Base-by-base conservation (phyloP, 2,797 vertebrate species). In the Sebastes matsubarae region DNA sequence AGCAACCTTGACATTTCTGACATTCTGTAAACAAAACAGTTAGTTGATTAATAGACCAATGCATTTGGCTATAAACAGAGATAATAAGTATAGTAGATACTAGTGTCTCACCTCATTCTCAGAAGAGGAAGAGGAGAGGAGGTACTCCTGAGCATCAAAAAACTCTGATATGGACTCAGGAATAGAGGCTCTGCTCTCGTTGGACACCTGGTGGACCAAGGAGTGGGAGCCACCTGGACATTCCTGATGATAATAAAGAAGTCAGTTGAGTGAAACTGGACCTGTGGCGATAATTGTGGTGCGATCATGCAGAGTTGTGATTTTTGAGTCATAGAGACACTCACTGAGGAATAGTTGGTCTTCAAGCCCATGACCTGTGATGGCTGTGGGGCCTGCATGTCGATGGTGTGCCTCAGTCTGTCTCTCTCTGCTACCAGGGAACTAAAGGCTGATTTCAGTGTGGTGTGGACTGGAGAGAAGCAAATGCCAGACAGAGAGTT, bases 121-220 rank as follows among this genome's bases (percentile, higher is more conserved):
- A 75, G 99, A 99, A 81, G 99, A 99, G 75, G 98, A 99, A n/a
- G 98, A 97, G 67, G 98, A 99, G 38, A 99, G 93, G 0, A 99
- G 95, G 87, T 98, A 97, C 93, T 99, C 99, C 89, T 98, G 97
- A 12, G 99, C 99, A 70, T 99, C 99, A 83, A 97, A 98, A 87
- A 99, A 99, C 93, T 99, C 99, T 0, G 97, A 97, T 42, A 99
- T 94, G 1, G 98, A 99, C 89, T 99, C 99, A 1, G 98, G 95
- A 73, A 99, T 95, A 8, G 98, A 99, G 0, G 95, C 92, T 65
- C 94, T 96, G 87, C 98, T 99, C 87, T 99, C 98, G 55, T 96
- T 98, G 81, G 98, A 98, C 18, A 93, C 85, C 91, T 99, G 98
- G 88, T 99, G 98, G 80, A 99, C 97, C 67, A 99, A 92, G 14